Evolutionary conservation across 2,888 invertebrate species (phyloP), one percentile per base, ranked within the genome.

Genomic region (Anodontia alba): DNA sequence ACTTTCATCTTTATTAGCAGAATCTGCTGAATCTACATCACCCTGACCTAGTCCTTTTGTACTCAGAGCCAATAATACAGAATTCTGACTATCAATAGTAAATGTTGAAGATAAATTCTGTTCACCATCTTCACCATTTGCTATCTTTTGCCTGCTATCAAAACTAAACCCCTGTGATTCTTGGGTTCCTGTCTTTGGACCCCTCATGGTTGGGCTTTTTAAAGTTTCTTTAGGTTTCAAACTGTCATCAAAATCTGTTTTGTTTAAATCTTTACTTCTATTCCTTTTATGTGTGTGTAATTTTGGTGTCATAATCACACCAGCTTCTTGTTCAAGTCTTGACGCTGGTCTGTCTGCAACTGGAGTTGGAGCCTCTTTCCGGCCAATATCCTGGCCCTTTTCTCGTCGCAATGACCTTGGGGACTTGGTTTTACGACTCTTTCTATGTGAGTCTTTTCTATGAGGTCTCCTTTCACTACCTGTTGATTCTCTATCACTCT

Each of bases 401-500:
- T 79, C 87, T 76, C 78, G 86, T 72, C 81, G 74, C 29, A 46
- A 67, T n/a, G 83, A 71, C 29, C 80, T 42, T 67, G 86, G 86
- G 49, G 78, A 77, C n/a, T 31, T 54, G 7, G 79, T 72, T 75
- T 86, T 83, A 26, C 81, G 76, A 67, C 72, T 81, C 68, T 73
- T 82, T 66, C 82, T 54, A 12, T 38, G 38, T 38, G 38, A 38
- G 54, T 84, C 81, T 82, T 84, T 86, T 33, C 87, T 76, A 26
- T 87, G 80, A 7, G 73, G 78, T 46, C 87, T 86, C 31, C 89
- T 87, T n/a, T 85, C 86, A 81, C 87, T 89, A 23, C 88, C 89
- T 1, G 89, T 88, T 2, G 89, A 90, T 43, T 91, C 90, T 43
- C 89, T 83, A 74, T 91, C 92, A 78, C 88, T 90, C 78, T 91